A percentile compares a stretch with the other conserved stretches of the same genome.
These are phyloP conservation scores for Artibeus jamaicensis DNA, from an alignment of 2,797 vertebrate genomes.

Conservation along the genomic window DNA sequence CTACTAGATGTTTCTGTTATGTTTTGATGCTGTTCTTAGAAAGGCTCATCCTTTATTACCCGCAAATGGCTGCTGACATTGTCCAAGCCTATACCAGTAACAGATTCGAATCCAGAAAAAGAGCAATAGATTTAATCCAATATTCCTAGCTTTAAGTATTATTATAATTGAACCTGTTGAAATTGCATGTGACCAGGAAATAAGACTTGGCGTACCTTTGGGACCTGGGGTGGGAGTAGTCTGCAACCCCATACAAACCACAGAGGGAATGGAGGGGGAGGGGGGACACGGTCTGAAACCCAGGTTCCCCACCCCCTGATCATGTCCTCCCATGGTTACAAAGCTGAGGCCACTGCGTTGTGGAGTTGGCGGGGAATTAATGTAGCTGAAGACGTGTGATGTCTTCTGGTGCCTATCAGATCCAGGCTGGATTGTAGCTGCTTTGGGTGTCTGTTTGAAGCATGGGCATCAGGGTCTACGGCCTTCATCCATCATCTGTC, in stretches of 20 bases:
- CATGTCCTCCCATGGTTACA: neutral
- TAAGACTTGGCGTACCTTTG: neutral
- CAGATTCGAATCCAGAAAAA: neutral
- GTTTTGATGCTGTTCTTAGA: neutral
- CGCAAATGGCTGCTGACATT: neutral
- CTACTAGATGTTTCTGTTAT: neutral
- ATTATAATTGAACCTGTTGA: neutral
- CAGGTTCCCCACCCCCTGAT: neutral
- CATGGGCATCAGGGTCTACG: slow-evolving; percentile 87
- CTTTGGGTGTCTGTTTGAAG: slow-evolving; percentile 81
- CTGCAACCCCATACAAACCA: neutral
- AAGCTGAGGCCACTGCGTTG: slow-evolving; percentile 2
- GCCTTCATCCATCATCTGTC: slow-evolving; percentile 84
- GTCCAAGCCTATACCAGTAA: neutral
- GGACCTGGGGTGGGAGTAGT: neutral
- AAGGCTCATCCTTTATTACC: neutral
- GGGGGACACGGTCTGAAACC: neutral
- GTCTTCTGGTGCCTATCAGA: slow-evolving; percentile 89
- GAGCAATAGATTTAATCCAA: neutral
- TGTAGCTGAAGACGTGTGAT: slow-evolving; percentile 83
- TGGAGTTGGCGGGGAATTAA: slow-evolving; percentile 81
- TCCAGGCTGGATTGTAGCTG: slow-evolving; percentile 86
- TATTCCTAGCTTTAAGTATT: neutral
- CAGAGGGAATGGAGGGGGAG: neutral
- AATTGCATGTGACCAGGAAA: neutral